Evolutionary conservation across 1,140 invertebrate species (phyloP), one percentile per base, ranked within the genome.

Genomic region (Drosophila elegans): DNA sequence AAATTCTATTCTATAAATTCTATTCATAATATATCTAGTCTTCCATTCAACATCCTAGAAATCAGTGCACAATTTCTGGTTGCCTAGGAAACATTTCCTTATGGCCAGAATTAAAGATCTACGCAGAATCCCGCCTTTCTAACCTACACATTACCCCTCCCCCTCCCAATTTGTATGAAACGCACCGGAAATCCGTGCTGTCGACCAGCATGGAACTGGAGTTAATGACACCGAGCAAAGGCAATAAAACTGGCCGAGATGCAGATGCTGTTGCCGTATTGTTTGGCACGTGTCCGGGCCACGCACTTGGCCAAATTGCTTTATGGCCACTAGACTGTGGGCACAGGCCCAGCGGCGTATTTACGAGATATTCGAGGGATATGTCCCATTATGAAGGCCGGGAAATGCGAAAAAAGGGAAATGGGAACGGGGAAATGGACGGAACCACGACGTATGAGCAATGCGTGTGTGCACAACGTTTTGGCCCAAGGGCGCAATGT

Each of bases 261-360:
- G 9, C 29, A 39, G 27, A 45, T 32, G 29, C 16, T 1, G 16
- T 25, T 25, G 32, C 45, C 38, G 38, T 64, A 55, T 53, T 51
- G 52, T 55, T 10, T 55, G 66, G 54, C 66, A 60, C 80, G 72
- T 75, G 72, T 56, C 53, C 60, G 53, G 45, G 10, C 54, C 61
- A 69, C 69, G 74, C 79, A 74, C 71, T 52, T 77, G 75, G 53
- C 51, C 71, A 83, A 84, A 76, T 76, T 64, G 67, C 56, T 79
- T 75, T 66, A 82, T 79, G 63, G 56, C 56, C 39, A 59, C 41
- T 44, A 49, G 48, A 60, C 55, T 72, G 38, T 57, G 56, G 68
- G 39, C 48, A 57, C 60, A 77, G 21, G 69, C 42, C 55, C 59
- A 67, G 48, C 44, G 44, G 69, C 51, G 53, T 49, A 72, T 42